Percentiles rank a stretch among this genome's conserved stretches.
Evolutionary conservation across 2,888 invertebrate genomes (phyloP).

Genomic region (Tolmerus cingulatus): DNA sequence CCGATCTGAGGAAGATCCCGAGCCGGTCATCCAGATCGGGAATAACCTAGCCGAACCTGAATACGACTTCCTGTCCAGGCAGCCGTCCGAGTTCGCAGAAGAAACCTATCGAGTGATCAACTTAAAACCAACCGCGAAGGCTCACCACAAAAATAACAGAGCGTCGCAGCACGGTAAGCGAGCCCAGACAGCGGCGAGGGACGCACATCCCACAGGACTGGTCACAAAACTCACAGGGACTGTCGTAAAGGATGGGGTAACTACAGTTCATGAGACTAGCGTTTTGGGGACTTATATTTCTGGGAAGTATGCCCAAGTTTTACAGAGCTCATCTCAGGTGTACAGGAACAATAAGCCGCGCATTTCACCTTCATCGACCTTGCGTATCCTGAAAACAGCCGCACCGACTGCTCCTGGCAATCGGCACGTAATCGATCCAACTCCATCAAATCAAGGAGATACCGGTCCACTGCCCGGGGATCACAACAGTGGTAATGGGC

Average conservation of each 20-base stretch:
- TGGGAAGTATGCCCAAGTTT: conserved; percentile 86
- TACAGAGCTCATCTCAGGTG: conserved; percentile 82
- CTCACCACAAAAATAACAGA: conserved; percentile 49
- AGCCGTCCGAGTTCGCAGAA: conserved; percentile 84
- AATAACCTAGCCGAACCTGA: conserved; percentile 83
- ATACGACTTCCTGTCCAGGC: conserved; percentile 84
- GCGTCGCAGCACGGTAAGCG: conserved; percentile 60
- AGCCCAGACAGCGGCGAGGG: conserved; percentile 57
- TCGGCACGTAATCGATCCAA: conserved; percentile 67
- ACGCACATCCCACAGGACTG: conserved; percentile 78
- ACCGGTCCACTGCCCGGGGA: conserved; percentile 66
- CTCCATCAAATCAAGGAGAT: conserved; percentile 69
- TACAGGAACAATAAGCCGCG: conserved; percentile 68
- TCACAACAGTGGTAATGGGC: conserved; percentile 63
- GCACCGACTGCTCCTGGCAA: conserved; percentile 64
- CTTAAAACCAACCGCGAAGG: conserved; percentile 72
- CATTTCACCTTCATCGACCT: conserved; percentile 72
- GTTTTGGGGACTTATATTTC: conserved; percentile 89
- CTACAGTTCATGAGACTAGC: conserved; percentile 86
- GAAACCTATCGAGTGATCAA: conserved; percentile 87
- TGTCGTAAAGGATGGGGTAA: conserved; percentile 80
- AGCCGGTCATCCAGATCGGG: conserved; percentile 70
- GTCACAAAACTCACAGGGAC: conserved; percentile 87
- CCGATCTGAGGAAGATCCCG: conserved; percentile 59
- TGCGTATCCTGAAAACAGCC: conserved; percentile 79